Percentiles rank a stretch among this genome's conserved stretches.
phyloP scores from a whole-genome alignment of 2,113 vertebrate genomes.

The Microcebus griseorufus region DNA sequence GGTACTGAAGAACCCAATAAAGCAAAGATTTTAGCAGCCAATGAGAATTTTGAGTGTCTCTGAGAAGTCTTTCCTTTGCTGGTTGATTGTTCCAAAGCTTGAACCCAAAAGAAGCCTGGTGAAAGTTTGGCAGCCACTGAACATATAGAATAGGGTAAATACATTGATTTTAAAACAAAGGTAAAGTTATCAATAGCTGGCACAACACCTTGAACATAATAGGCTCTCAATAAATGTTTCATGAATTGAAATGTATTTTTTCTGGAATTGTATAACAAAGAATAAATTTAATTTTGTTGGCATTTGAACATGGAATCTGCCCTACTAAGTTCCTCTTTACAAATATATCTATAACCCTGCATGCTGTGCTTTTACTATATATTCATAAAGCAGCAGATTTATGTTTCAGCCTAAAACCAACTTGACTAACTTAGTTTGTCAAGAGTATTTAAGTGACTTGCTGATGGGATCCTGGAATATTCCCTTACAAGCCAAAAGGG shows the following conservation, averaged over 20 bases:
- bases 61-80: background rate
- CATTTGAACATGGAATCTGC: slow-evolving; percentile 60
- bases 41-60: background rate
- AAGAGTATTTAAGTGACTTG: background rate
- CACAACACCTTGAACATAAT: background rate
- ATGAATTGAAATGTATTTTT: background rate
- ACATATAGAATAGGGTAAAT: background rate
- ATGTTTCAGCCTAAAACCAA: slow-evolving; percentile 59
- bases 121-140: background rate
- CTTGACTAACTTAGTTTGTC: slow-evolving; percentile 52
- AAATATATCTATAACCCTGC: slow-evolving; percentile 57
- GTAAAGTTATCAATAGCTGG: background rate
- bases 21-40: background rate
- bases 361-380: slow-evolving; percentile 45
- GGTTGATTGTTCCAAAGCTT: background rate
- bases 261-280: background rate
- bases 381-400: slow-evolving; percentile 63
- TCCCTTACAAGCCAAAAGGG: slow-evolving; percentile 50
- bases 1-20: background rate
- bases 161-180: background rate
- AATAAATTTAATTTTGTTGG: slow-evolving; percentile 6
- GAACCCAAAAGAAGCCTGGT: background rate
- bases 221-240: background rate
- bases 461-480: slow-evolving; percentile 60
- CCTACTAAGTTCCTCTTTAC: slow-evolving; percentile 55